Evolutionary conservation across 2,888 invertebrate species (phyloP), one percentile per base, ranked within the genome.

Genomic region (Lacanobia wlatinum): DNA sequence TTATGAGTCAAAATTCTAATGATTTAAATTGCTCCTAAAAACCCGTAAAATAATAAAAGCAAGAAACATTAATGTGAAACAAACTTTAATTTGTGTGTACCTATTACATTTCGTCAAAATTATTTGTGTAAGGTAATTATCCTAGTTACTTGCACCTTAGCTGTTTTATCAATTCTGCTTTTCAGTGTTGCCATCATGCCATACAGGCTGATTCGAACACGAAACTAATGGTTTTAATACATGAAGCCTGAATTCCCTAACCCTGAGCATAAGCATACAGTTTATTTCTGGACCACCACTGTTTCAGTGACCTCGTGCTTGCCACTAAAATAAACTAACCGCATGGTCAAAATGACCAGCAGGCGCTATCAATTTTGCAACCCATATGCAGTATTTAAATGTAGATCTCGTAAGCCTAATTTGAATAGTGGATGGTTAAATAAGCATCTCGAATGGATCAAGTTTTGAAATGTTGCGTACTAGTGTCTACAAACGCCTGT

Each of bases 1-100:
- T 53, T 69, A 46, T 10, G 58, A 73, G 73, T 56, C 73, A 80
- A 80, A 80, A 83, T 80, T 80, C 40, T n/a, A 63, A 78, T 63
- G 21, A 58, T 65, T 5, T 67, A 28, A 34, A 28, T 50, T 64
- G 53, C 60, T 18, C 10, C 9, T 52, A 82, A 78, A 82, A 80
- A 82, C 28, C 23, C 18, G 55, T 21, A 82, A 82, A 73, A 61
- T 48, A 46, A 28, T 53, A 78, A 78, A 53, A 21, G 3, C 28
- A 58, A 61, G 43, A 82, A 72, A 78, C 46, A 59, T 52, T 59
- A 18, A 21, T 38, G 18, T 12, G 55, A 48, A 60, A 50, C 50
- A 28, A 34, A 64, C 7, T 53, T 34, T 7, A n/a, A 56, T 43
- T 77, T 53, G 6, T 55, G 52, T 40, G 50, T 12, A 18, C 0